Evolutionary conservation across 2,113 vertebrate species (phyloP).

Genomic region (Caloenas nicobarica): DNA sequence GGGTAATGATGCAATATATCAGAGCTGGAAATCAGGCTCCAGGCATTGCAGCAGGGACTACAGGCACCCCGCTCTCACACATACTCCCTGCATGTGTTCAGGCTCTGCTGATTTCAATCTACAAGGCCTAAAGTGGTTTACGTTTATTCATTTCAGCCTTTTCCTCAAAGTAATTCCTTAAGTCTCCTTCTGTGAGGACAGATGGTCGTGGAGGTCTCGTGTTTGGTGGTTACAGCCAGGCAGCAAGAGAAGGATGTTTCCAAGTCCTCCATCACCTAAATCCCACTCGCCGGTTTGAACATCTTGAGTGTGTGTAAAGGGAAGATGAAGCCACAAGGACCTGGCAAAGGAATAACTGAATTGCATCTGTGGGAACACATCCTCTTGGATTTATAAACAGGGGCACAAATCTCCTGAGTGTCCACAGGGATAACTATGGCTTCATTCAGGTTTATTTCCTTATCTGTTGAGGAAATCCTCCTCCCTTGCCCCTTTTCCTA

Average conservation of each 20-base stretch:
- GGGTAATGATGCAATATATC: neutral
- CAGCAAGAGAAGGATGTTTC: neutral
- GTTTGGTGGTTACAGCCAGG: neutral
- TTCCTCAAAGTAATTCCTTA: neutral
- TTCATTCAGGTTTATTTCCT: neutral
- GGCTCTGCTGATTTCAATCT: neutral
- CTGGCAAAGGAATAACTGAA: neutral
- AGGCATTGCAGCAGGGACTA: neutral
- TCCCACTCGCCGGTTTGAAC: neutral
- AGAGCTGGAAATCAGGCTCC: neutral
- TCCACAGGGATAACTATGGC: neutral
- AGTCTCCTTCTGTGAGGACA: neutral
- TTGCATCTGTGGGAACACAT: neutral
- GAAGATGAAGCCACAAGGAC: neutral
- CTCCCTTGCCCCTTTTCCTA: neutral
- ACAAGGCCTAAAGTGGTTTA: neutral
- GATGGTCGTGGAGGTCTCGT: fast-evolving
- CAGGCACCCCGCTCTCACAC: neutral
- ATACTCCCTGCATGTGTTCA: neutral
- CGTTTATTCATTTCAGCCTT: neutral
- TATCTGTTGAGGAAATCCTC: neutral
- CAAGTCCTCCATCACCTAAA: fast-evolving
- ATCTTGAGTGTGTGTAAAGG: neutral
- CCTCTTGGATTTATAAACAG: neutral
- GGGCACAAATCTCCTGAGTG: neutral